A percentile compares a stretch with the other conserved stretches of the same genome.
These are phyloP conservation scores for Pseudomyrmex cubaensis DNA, from an alignment of 1,140 invertebrate species.

Conservation along the genomic window DNA sequence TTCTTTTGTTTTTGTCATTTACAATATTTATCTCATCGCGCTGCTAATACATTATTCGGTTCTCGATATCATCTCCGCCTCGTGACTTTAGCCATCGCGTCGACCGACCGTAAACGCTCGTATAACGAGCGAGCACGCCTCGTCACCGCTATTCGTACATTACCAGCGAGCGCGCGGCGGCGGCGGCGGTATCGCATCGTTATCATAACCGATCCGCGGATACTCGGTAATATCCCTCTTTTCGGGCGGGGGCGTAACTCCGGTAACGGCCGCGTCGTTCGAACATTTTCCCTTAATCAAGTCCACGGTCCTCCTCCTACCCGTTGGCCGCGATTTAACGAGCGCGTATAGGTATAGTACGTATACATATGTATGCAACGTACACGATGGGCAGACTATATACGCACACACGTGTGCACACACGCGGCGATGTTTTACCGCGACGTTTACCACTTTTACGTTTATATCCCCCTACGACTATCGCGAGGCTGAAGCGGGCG, in stretches of 20 bases:
- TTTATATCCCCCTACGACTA: conserved; percentile 30
- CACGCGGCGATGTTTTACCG: conserved; percentile 22
- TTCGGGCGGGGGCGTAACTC: conserved; percentile 26
- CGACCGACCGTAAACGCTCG: conserved; percentile 44
- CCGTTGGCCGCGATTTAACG: conserved; percentile 28
- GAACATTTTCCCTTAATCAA: conserved; percentile 53
- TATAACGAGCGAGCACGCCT: conserved; percentile 30
- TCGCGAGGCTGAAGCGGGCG: background rate
- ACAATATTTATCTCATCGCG: background rate
- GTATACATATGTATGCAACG: background rate
- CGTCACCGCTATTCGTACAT: conserved; percentile 12
- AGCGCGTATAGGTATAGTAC: too few relatives aligned
- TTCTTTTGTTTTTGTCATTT: background rate
- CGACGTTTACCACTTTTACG: conserved; percentile 59
- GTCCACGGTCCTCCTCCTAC: background rate
- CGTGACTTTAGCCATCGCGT: background rate
- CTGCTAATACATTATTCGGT: background rate
- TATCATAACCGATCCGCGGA: conserved; percentile 55
- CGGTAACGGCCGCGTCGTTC: conserved; percentile 40
- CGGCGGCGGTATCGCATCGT: conserved; percentile 28
- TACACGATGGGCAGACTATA: too few relatives aligned
- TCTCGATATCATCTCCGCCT: conserved; percentile 14
- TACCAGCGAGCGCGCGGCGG: background rate
- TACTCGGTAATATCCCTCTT: conserved; percentile 38
- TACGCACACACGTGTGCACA: background rate